Base-by-base conservation (phyloP, 2,888 invertebrate species). In the Hypselothyrea guttata region DNA sequence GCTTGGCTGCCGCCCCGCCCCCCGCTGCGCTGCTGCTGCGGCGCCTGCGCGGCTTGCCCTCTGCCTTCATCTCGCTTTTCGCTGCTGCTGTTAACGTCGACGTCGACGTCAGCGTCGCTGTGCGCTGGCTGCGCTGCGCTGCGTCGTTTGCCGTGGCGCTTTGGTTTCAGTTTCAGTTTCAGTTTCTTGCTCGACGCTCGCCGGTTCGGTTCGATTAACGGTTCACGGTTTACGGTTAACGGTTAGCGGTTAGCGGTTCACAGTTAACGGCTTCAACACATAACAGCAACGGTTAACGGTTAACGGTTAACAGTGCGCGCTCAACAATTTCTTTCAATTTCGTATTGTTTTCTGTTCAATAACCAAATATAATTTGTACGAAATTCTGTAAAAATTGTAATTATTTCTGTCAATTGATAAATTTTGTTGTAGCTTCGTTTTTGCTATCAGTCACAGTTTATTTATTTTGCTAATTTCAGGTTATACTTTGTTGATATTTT, bases 141-240 rank as follows among this genome's bases (percentile, higher is more conserved):
- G 13, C 57, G 47, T 11, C 31, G 22, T 15, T 31, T 47, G 57
- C 48, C 30, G 55, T 34, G 61, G 44, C 44, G 47, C n/a, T 44
- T 51, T 56, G 49, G 58, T 49, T 63, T 57, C 51, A 52, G 64
- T 68, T 86, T 87, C 68, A 74, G 79, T 87, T 74, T 87, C 75
- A 74, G 79, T 86, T 79, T 71, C 69, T 83, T 79, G 60, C 53
- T 79, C 71, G 86, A 75, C 78, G 74, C 71, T 81, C 84, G 74
- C 81, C 86, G 87, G 76, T 79, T 75, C 78, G 75, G 86, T 84
- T 73, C 67, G 61, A 49, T 52, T 57, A n/a, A n/a, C 60, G 38
- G 37, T 12, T 8, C 8, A 18, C 51, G 30, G 52, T 31, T 41
- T 16, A 34, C 54, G 52, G 59, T 35, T 57, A n/a, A n/a, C 51